Evolutionary conservation across 2,113 vertebrate genomes (phyloP), one percentile per base, ranked within the genome.

Genomic region (Trematocara nigrifrons): DNA sequence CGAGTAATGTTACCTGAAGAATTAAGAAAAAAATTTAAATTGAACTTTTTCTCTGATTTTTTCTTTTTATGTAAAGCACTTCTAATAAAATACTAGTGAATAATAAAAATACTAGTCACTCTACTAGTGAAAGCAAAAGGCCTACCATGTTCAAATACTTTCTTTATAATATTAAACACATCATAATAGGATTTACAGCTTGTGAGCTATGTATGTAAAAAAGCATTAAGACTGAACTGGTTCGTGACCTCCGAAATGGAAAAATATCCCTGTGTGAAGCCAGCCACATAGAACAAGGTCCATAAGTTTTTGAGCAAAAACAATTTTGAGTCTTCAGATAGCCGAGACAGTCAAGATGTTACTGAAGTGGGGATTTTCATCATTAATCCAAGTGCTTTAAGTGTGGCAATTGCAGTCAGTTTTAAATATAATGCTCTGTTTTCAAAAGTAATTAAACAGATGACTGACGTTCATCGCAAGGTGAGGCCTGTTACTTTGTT

Each of bases 151-250:
- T 74, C 42, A 49, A 49, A 49, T 47, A 2, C 42, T 49, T 33
- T 76, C 71, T 33, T 76, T 8, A 51, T 31, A 51, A 76, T n/a
- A 76, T 31, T 51, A 76, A 76, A 51, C 42, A 31, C 69, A 31
- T 29, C 22, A 16, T 49, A 47, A 31, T 74, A 49, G 22, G 10
- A 57, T 80, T 57, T 31, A 45, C 38, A 45, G 38, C 78, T 45
- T 42, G 53, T 80, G 52, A 31, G 53, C 5, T 16, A 45, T 59
- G 53, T 40, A 80, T 80, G 78, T 80, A 80, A 57, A 80, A 80
- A 42, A 56, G 15, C 53, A 57, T 57, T 16, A 79, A 79, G 77
- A 7, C 18, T 22, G 33, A 79, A 40, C 35, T 11, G 4, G n/a
- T 56, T 40, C 2, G 13, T 56, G 52, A 79, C 52, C 53, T 26